Evolutionary conservation across 2,888 invertebrate species (phyloP), one percentile per base, ranked within the genome.

Genomic region (Scaeva pyrastri): DNA sequence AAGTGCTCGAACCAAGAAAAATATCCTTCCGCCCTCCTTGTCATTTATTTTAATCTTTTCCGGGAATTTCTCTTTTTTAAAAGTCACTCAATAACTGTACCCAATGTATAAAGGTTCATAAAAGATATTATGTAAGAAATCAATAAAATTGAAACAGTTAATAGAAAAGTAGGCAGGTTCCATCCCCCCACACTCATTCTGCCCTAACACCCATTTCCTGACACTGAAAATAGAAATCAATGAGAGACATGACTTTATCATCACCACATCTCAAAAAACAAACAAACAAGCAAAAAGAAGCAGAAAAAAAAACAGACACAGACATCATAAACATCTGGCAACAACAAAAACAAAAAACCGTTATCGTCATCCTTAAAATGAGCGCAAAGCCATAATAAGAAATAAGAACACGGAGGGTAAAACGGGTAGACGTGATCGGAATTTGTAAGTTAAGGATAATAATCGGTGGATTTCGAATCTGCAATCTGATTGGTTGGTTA

Each of bases 351-450:
- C 66, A 31, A 50, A 19, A 43, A 48, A 26, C 72, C 45, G 50
- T 52, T 14, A 76, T 43, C 66, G 71, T 60, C 66, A 66, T 79
- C 68, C 76, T 62, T 62, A 41, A 73, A 66, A 26, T 1, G 26
- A 23, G 48, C 19, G 45, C 74, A 45, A 66, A 55, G 16, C 64
- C 19, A 52, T 74, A 64, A 31, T 62, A 73, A 55, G 56, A 78
- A 73, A 60, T 72, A 64, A 26, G 52, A 68, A 72, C 60, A 43
- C 48, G 75, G 6, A 64, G 72, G 62, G 72, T 56, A 76, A 85
- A 85, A 76, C 76, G 76, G 58, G 31, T 73, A 73, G 72, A 85
- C 85, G 85, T 85, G 85, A 52, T 62, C 14, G 41, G 85, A 80
- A 85, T 85, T 75, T 56, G 43, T 70, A n/a, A n/a, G n/a, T n/a